Evolutionary conservation across 2,113 vertebrate genomes (phyloP), one percentile per base, ranked within the genome.

Genomic region (Cyphomyrus plagiostoma): DNA sequence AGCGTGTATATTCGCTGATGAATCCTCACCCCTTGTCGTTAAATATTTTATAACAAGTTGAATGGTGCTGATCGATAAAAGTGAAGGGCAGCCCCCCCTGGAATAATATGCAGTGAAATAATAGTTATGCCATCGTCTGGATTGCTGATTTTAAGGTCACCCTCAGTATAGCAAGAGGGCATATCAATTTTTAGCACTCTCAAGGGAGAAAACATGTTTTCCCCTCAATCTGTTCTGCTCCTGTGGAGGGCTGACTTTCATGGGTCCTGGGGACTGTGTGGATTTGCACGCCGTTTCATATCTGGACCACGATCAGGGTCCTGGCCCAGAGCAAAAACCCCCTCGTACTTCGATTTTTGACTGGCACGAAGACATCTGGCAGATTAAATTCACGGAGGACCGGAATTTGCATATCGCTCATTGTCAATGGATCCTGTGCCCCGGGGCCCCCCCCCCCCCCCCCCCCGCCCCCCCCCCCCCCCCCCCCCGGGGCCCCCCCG

Each of bases 31-130:
- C 48, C 58, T 89, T 50, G 88, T 39, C 35, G 26, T 86, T 89
- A 89, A 91, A 91, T 91, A 91, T 91, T 91, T 86, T 89, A 91
- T 91, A 90, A 90, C 62, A 21, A 66, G 85, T 89, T 88, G 85
- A 89, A 80, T 84, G 85, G 50, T 42, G 56, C 74, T 88, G 89
- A 90, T 90, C 70, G 39, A 83, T 83, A 89, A 91, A 82, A 88
- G 88, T 21, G 50, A 52, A 70, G 56, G 77, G 48, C 6, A 66
- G 77, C 48, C 77, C 56, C 77, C 56, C 48, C 56, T 0, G 84
- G 85, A 88, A 89, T 89, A 89, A 91, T 77, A 84, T 80, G 85
- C 90, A 87, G 86, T 89, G 88, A 89, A 89, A 91, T 89, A 82
- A 86, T 88, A 89, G 90, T 89, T 89, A 58, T 90, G 90, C 52